Base-by-base conservation (phyloP, 2,797 vertebrate genomes). In the Dallia pectoralis region DNA sequence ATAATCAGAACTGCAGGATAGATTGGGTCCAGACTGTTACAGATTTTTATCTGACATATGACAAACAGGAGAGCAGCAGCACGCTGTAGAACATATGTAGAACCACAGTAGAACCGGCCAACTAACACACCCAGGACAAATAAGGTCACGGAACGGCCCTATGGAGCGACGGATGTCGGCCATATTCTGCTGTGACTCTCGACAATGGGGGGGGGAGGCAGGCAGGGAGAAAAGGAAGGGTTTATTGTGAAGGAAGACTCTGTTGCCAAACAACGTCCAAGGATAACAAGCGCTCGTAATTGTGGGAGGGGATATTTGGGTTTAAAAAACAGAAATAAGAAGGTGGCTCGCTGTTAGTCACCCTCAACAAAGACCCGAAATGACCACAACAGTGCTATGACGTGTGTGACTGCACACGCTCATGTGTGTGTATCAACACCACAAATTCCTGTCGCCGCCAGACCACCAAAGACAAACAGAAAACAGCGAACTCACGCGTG, bases 231-330 rank as follows among this genome's bases (percentile, higher is more conserved):
- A 22, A 30, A 40, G 49, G 30, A 73, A 65, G 53, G 74, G 70
- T 56, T 65, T 69, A 69, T 29, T 49, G 36, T 22, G 29, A 79
- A 65, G 15, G 27, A 7, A 67, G 25, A 32, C 64, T 51, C 59
- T 40, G 69, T 79, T 86, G 70, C 59, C 49, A 64, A 65, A 82
- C 65, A 0, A 64, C 7, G 25, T 81, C 82, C 82, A 90, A 88
- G 53, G 44, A 85, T 86, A 91, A 89, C 81, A 87, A 80, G 81
- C 77, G 88, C 86, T 85, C 90, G 86, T 85, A 74, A 85, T 84
- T 89, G 72, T 75, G 71, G 47, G 61, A 73, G 77, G 81, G 81
- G 63, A 78, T 85, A 87, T 86, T 84, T 59, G 85, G 82, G 73
- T 0, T 71, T 91, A 36, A 36, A n/a, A n/a, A n/a, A n/a, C n/a